Percentiles rank a stretch among this genome's conserved stretches.
phyloP scores from a whole-genome alignment of 37 sponge, comb jelly and placozoan genomes.

The Hexactinellida sp. region DNA sequence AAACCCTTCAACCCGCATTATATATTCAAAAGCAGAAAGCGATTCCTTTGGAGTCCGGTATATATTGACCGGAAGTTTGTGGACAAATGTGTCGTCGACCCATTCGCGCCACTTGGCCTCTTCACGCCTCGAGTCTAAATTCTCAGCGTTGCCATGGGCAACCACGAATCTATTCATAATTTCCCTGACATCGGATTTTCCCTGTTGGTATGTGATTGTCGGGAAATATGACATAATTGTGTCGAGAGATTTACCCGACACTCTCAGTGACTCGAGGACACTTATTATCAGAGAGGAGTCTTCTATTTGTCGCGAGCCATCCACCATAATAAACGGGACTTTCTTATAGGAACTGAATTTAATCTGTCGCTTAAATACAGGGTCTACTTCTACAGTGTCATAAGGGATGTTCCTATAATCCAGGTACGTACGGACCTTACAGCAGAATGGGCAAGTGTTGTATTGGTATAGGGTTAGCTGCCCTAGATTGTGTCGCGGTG shows the following conservation, averaged over 20 bases:
- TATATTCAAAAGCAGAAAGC: constrained; percentile 47
- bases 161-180: constrained; percentile 73
- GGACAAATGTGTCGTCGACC: constrained; percentile 79
- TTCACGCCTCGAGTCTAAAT: constrained; percentile 44
- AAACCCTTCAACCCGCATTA: constrained; percentile 57
- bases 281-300: constrained; percentile 71
- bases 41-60: constrained; percentile 67
- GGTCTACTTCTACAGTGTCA: constrained; percentile 67
- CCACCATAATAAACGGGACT: constrained; percentile 40
- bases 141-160: constrained; percentile 42
- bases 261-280: constrained; percentile 37
- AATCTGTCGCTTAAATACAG: constrained; percentile 50
- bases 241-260: constrained; percentile 17
- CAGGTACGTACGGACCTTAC: constrained; percentile 66
- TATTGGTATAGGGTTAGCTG: constrained; percentile 71
- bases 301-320: constrained; percentile 31
- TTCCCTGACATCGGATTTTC: constrained; percentile 30
- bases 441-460: constrained; percentile 76
- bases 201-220: constrained; percentile 32
- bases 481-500: not conserved
- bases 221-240: constrained; percentile 49
- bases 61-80: constrained; percentile 68
- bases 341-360: constrained; percentile 45
- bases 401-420: constrained; percentile 51
- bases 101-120: constrained; percentile 85